Percentiles rank a stretch among this genome's conserved stretches.
phyloP scores from a whole-genome alignment of 2,113 vertebrate species.

The Puma concolor region DNA sequence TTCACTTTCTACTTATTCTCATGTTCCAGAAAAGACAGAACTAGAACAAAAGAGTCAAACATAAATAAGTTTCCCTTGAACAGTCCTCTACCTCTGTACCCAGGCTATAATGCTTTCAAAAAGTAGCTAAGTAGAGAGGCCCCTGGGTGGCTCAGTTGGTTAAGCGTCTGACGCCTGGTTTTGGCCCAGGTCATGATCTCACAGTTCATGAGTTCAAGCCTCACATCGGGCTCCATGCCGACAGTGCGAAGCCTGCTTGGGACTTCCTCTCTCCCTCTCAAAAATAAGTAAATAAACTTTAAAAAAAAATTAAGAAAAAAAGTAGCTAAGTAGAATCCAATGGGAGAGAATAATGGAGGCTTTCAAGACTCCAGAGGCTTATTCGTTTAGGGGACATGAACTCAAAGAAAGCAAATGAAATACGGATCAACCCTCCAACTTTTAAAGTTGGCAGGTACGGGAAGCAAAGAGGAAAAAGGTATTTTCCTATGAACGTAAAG shows the following conservation, averaged over 20 bases:
- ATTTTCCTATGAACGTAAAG: neutral
- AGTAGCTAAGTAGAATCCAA: neutral
- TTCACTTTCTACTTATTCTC: neutral
- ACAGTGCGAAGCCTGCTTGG: too few relatives aligned
- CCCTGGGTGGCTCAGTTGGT: too few relatives aligned
- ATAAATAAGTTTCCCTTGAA: neutral
- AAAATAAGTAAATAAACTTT: too few relatives aligned
- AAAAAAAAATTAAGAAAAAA: neutral
- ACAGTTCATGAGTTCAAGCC: too few relatives aligned
- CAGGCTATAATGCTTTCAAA: neutral
- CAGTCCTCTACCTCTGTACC: neutral
- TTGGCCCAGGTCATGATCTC: too few relatives aligned
- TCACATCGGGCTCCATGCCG: too few relatives aligned
- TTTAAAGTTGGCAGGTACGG: neutral
- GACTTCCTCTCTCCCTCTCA: too few relatives aligned
- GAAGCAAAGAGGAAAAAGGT: neutral
- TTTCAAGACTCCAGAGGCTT: neutral
- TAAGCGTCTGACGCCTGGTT: too few relatives aligned
- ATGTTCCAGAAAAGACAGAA: slow-evolving; percentile 37
- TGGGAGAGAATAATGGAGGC: neutral
- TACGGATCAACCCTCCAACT: neutral
- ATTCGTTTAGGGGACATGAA: neutral
- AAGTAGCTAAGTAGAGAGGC: neutral
- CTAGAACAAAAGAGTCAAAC: slow-evolving; percentile 14
- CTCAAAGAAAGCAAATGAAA: neutral